Base-by-base conservation (phyloP, 2,888 invertebrate genomes). In the Chironomus tentans region DNA sequence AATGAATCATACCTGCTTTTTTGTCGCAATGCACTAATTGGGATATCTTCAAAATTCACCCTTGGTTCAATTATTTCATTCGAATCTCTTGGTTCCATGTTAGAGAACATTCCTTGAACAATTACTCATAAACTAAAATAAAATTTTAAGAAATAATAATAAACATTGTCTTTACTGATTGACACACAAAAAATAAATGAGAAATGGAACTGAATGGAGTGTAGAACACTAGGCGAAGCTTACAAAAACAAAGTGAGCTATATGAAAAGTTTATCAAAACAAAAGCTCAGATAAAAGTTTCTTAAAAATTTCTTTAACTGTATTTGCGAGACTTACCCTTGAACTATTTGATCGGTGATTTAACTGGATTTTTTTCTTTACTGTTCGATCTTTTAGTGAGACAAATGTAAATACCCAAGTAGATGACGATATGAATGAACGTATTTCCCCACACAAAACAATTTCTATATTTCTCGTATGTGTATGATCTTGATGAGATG, bases 11-110 rank as follows among this genome's bases (percentile, higher is more conserved):
- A 56, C 70, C 48, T 48, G 18, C 38, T 80, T 70, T 79, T 80
- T 28, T 79, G 78, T 77, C 86, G 84, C 24, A 88, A 82, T 50
- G 84, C 84, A 21, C 79, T 79, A 78, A 88, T 79, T 69, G 87
- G 85, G 74, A 85, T 79, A 15, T 82, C 80, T 61, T 81, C 79
- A 76, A 85, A 81, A 78, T 83, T 81, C 12, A 74, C 48, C 21
- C 74, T 68, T 47, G 47, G 68, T 24, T 74, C 74, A 48, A 68
- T 74, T 0, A 74, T 5, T 68, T 48, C 74, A 50, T 74, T 74
- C n/a, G 5, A 12, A 4, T 28, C 46, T 38, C 61, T 61, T 13
- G 38, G 38, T 46, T 18, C 56, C 22, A 56, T 56, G 7, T 56
- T 56, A 18, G 18, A 38, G 2, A 10, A 38, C 38, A 38, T 38